These are phyloP conservation scores for Cichladusa arquata DNA, from an alignment of 2,113 vertebrate species.

Conservation along the genomic window DNA sequence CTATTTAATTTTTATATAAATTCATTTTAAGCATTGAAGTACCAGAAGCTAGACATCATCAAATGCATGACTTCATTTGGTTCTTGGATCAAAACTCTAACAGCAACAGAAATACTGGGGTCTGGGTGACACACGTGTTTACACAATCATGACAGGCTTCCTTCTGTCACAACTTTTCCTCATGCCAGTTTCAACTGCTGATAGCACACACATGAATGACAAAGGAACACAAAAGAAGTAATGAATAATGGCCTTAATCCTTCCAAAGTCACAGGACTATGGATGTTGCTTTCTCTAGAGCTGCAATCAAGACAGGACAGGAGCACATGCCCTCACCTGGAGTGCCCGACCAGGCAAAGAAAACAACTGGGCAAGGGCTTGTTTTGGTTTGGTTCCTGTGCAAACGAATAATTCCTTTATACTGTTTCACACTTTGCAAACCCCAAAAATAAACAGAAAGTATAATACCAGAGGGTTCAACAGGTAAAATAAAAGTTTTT, in stretches of 20 bases:
- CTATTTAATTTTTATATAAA: neutral
- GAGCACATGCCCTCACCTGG: neutral
- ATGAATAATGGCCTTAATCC: neutral
- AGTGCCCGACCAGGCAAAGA: neutral
- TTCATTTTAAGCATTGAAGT: neutral
- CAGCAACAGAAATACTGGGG: neutral
- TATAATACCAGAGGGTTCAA: neutral
- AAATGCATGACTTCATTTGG: neutral
- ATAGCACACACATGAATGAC: neutral
- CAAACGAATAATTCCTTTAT: too few species aligned
- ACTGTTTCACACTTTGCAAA: neutral
- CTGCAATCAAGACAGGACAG: neutral
- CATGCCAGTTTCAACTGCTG: neutral
- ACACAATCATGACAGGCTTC: neutral
- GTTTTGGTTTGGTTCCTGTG: neutral
- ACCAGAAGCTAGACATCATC: neutral
- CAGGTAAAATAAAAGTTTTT: neutral
- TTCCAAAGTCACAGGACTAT: neutral
- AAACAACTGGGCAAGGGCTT: neutral
- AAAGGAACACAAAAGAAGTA: neutral
- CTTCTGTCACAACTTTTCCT: neutral
- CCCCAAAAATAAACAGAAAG: neutral
- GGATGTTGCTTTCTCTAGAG: neutral
- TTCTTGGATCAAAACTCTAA: neutral
- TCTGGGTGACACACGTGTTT: neutral